These are phyloP conservation scores for Seladonia tumulorum DNA, from an alignment of 2,888 invertebrate species.

Conservation along the genomic window DNA sequence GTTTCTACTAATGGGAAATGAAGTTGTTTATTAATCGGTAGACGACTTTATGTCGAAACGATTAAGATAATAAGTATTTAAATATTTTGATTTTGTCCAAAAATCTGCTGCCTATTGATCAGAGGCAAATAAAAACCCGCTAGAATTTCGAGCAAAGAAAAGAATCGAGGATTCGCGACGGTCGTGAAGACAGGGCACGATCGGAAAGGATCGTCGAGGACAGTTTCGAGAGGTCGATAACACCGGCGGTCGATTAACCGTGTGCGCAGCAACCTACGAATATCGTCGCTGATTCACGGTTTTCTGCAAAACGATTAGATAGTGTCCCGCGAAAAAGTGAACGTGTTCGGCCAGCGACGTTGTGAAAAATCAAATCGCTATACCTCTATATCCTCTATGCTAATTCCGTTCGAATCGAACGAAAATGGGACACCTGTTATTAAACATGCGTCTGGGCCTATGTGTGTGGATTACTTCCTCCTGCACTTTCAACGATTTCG, in stretches of 20 bases:
- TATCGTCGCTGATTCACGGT: not conserved
- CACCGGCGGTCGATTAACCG: constrained; percentile 35
- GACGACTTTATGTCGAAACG: no score
- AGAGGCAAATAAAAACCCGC: not conserved
- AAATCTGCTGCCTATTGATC: no score
- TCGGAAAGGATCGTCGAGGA: not conserved
- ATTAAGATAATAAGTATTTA: no score
- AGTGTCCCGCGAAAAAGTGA: constrained; percentile 1
- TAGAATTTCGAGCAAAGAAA: not conserved
- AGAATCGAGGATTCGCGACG: not conserved
- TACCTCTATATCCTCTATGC: not conserved
- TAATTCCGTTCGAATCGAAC: not conserved
- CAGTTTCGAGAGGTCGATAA: constrained; percentile 11
- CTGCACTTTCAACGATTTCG: constrained; percentile 12
- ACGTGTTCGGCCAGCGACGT: not conserved
- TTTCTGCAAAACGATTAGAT: not conserved
- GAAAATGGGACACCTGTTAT: constrained; percentile 14
- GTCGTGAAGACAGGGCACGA: not conserved
- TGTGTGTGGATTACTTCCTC: not conserved
- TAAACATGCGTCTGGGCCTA: not conserved
- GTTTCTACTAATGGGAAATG: no score
- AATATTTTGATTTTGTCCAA: not conserved
- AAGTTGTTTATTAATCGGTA: no score
- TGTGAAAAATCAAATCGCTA: not conserved
- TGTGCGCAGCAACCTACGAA: not conserved